A percentile compares a stretch with the other conserved stretches of the same genome.
phyloP scores from a whole-genome alignment of 2,888 invertebrate genomes.

The Eupithecia exiguata region DNA sequence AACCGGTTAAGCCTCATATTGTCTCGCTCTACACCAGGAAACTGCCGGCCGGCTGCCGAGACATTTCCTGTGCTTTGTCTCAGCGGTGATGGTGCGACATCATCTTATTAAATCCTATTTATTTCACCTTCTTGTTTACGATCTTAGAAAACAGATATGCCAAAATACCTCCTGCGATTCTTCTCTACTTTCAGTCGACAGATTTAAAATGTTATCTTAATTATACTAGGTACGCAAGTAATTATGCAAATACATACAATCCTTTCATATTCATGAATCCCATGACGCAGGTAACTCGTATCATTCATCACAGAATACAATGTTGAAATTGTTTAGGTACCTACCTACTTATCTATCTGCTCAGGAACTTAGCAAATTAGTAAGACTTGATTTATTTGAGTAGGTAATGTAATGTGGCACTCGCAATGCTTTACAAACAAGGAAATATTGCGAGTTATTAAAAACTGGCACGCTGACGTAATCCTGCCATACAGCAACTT shows the following conservation, averaged over 20 bases:
- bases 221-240: constrained; percentile 10
- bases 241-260: constrained; percentile 31
- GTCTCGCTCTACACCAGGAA: constrained; percentile 80
- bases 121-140: constrained; percentile 6
- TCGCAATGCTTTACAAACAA: constrained; percentile 68
- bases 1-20: constrained; percentile 80
- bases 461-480: constrained; percentile 81
- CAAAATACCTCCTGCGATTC: background rate
- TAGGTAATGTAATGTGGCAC: constrained; percentile 54
- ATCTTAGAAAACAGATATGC: background rate
- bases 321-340: constrained; percentile 5
- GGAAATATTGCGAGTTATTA: constrained; percentile 80
- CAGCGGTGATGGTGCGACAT: constrained; percentile 58
- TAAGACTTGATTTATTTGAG: constrained; percentile 47
- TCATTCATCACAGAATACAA: constrained; percentile 23
- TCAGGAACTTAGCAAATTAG: constrained; percentile 44
- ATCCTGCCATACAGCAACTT: constrained; percentile 71
- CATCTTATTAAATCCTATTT: constrained; percentile 25
- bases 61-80: constrained; percentile 80
- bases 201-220: constrained; percentile 13
- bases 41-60: constrained; percentile 71
- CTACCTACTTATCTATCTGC: constrained; percentile 21
- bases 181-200: constrained; percentile 9
- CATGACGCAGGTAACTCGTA: constrained; percentile 33
- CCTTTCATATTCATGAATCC: constrained; percentile 33